phyloP scores from a whole-genome alignment of 2,888 invertebrate species.

The Theretra japonica region DNA sequence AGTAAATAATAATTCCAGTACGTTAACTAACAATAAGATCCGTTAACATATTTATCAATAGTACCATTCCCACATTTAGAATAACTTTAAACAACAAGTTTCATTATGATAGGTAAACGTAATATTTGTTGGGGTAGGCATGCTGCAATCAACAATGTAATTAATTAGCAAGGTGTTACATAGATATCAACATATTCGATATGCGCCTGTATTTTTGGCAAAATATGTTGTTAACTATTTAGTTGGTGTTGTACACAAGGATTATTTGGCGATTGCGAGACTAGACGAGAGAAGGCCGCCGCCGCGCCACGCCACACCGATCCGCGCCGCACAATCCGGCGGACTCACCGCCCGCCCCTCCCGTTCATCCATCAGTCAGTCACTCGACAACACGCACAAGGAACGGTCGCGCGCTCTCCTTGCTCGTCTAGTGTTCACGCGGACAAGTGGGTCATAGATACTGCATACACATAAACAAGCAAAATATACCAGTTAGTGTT shows the following conservation, averaged over 20 bases:
- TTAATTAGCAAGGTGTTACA: not conserved
- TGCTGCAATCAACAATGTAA: not conserved
- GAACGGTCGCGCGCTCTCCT: conserved; percentile 62
- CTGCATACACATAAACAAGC: conserved; percentile 52
- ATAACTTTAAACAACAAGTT: too few relatives aligned
- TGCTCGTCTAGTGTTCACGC: conserved; percentile 68
- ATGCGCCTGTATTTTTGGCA: not conserved
- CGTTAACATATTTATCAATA: too few relatives aligned
- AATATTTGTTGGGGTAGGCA: conserved; percentile 1
- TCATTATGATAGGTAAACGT: not conserved
- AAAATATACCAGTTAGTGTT: conserved; percentile 56
- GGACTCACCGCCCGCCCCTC: conserved; percentile 56
- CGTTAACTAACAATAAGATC: too few relatives aligned
- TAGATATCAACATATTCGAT: not conserved
- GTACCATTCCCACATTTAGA: too few relatives aligned
- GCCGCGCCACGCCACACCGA: conserved; percentile 48
- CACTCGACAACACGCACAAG: conserved; percentile 67
- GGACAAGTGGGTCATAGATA: conserved; percentile 80
- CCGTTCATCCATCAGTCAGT: conserved; percentile 79
- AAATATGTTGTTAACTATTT: not conserved
- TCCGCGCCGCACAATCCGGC: conserved; percentile 48
- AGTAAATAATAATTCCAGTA: too few relatives aligned
- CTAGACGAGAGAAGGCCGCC: conserved; percentile 42
- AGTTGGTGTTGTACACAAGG: conserved; percentile 21
- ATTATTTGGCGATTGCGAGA: conserved; percentile 33